These are phyloP conservation scores for Morpho deidamia DNA, from an alignment of 2,888 invertebrate species.

Conservation along the genomic window DNA sequence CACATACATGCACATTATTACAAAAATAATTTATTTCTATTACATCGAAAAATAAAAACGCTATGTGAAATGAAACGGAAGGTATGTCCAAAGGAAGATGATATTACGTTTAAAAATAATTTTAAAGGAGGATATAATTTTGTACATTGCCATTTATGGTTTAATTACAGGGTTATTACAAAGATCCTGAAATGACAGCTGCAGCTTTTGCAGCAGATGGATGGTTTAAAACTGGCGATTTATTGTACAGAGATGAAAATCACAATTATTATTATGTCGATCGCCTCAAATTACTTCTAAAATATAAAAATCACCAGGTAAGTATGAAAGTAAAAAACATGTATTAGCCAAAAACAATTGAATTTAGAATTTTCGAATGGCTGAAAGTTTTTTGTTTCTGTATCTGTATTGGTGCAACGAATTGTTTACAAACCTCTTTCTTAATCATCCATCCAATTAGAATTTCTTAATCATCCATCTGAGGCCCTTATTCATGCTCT, in stretches of 20 bases:
- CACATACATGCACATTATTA: neutral
- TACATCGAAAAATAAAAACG: neutral
- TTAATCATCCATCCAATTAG: too few relatives aligned
- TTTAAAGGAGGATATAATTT: neutral
- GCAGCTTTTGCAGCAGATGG: constrained; percentile 50
- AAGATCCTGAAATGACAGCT: constrained; percentile 50
- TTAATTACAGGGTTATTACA: constrained; percentile 39
- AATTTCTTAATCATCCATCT: too few relatives aligned
- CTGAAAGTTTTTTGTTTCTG: neutral
- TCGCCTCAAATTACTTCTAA: constrained; percentile 53
- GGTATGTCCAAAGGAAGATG: too few relatives aligned
- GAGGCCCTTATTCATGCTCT: too few relatives aligned
- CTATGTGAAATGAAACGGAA: too few relatives aligned
- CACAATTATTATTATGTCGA: constrained; percentile 53
- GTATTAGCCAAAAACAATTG: too few relatives aligned
- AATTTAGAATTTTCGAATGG: too few relatives aligned
- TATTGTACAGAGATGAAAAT: constrained; percentile 50
- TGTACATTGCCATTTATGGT: neutral
- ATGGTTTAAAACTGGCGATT: constrained; percentile 56
- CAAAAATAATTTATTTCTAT: neutral
- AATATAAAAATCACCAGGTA: constrained; percentile 51
- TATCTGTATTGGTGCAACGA: neutral
- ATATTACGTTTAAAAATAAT: too few relatives aligned
- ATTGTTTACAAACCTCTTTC: too few relatives aligned
- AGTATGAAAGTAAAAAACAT: constrained; percentile 9